These are phyloP conservation scores for Stenopsyche tienmushanensis DNA, from an alignment of 1,140 invertebrate species.

Conservation along the genomic window DNA sequence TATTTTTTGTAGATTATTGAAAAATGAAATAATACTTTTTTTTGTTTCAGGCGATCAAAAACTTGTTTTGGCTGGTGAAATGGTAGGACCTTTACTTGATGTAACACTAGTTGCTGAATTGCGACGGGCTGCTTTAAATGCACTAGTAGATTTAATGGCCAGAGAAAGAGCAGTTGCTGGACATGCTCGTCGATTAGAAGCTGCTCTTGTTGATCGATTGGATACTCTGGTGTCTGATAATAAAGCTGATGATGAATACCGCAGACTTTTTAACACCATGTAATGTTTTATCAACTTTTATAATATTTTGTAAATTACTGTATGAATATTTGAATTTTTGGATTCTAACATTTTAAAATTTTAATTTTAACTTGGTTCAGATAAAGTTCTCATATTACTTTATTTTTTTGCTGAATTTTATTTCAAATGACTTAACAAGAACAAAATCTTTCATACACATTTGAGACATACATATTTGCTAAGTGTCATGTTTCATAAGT, in stretches of 20 bases:
- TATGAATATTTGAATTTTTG: conserved; percentile 41
- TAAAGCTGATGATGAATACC: conserved; percentile 91
- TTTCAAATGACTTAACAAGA: no score
- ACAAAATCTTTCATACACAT: no score
- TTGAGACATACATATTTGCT: no score
- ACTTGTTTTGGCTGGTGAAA: conserved; percentile 37
- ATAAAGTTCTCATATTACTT: no score
- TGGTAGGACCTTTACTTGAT: conserved; percentile 93
- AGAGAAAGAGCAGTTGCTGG: conserved; percentile 82
- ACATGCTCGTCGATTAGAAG: conserved; percentile 87
- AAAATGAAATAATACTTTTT: not conserved
- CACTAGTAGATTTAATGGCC: conserved; percentile 98
- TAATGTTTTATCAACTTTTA: conserved; percentile 46
- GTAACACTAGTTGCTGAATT: conserved; percentile 92
- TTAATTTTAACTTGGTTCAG: no score
- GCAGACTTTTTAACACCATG: conserved; percentile 90
- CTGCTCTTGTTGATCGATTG: conserved; percentile 89
- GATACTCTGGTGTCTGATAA: conserved; percentile 90
- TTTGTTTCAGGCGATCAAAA: conserved; percentile 62
- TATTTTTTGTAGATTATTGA: conserved; percentile 9
- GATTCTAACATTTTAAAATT: conserved; percentile 40
- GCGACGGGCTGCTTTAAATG: conserved; percentile 86
- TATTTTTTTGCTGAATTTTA: no score
- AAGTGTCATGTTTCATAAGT: not conserved
- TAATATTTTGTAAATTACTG: conserved; percentile 32